A percentile compares a stretch with the other conserved stretches of the same genome.
These are phyloP conservation scores for Barnardius zonarius DNA, from an alignment of 2,113 vertebrate species.

Conservation along the genomic window DNA sequence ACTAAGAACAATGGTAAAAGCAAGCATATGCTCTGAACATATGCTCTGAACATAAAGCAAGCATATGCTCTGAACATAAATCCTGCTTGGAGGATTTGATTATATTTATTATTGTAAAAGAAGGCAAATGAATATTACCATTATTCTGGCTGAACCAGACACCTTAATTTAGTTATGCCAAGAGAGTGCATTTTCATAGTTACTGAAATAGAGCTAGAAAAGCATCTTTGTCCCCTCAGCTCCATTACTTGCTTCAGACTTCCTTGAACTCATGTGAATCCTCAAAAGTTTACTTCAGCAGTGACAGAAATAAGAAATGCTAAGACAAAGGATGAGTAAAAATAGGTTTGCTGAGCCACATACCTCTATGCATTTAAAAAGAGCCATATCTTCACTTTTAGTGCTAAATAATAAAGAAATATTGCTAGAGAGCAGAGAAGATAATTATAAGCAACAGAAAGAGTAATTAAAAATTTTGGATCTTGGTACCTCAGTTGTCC, in stretches of 20 bases:
- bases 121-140: not conserved
- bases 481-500: conserved; percentile 96
- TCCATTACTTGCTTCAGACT: not conserved
- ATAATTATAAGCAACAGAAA: conserved; percentile 26
- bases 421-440: not conserved
- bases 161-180: not conserved
- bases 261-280: not conserved
- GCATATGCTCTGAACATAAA: not conserved
- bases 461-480: conserved; percentile 59
- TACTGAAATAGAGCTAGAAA: not conserved
- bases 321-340: not conserved
- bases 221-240: not conserved
- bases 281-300: not conserved
- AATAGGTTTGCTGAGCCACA: not conserved
- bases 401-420: not conserved
- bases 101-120: not conserved
- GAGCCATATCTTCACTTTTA: not conserved
- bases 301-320: not conserved
- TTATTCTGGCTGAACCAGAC: not conserved
- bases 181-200: conserved; percentile 16
- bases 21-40: not conserved
- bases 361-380: not conserved
- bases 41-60: not conserved
- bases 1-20: not conserved
- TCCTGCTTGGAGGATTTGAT: not conserved